A percentile compares a stretch with the other conserved stretches of the same genome.
Evolutionary conservation across 2,888 invertebrate genomes (phyloP).

Genomic region (Apoda limacodes): DNA sequence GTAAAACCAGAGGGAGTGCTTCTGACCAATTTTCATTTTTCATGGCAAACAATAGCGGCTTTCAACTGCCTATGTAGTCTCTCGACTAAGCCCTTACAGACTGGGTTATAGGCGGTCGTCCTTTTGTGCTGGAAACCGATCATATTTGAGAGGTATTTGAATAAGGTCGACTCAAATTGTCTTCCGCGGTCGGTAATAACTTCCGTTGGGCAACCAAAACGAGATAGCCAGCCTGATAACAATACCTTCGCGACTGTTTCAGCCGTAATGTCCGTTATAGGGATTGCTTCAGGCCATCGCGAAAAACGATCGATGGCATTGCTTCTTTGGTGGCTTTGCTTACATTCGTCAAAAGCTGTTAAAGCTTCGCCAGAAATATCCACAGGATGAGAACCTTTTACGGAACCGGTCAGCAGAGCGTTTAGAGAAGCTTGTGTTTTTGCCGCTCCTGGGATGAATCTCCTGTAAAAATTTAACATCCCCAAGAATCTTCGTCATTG

Average conservation of each 20-base stretch:
- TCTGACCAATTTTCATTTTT: too few relatives aligned
- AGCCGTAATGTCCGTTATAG: slow-evolving; percentile 29
- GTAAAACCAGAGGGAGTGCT: too few relatives aligned
- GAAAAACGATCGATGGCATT: slow-evolving; percentile 28
- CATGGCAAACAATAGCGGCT: slow-evolving; percentile 26
- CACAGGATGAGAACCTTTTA: too few relatives aligned
- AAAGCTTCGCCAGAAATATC: too few relatives aligned
- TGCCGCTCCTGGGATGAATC: too few relatives aligned
- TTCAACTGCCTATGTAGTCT: slow-evolving; percentile 34
- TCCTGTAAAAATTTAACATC: too few relatives aligned
- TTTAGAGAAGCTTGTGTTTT: too few relatives aligned
- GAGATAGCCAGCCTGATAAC: slow-evolving; percentile 31
- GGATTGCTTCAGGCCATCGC: slow-evolving; percentile 32
- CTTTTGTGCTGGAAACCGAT: slow-evolving; percentile 6
- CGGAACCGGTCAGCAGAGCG: too few relatives aligned
- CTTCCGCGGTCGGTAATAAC: slow-evolving; percentile 19
- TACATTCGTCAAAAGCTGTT: too few relatives aligned
- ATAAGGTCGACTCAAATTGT: slow-evolving; percentile 25
- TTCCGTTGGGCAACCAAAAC: slow-evolving; percentile 34
- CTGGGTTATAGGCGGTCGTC: slow-evolving; percentile 22
- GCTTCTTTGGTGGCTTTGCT: too few relatives aligned
- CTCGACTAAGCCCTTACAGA: slow-evolving; percentile 18
- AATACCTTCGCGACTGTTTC: slow-evolving; percentile 30
- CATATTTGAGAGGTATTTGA: slow-evolving; percentile 9
- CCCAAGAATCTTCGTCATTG: too few relatives aligned